Base-by-base conservation (phyloP, 1,140 invertebrate genomes). In the Phymastichus coffea region DNA sequence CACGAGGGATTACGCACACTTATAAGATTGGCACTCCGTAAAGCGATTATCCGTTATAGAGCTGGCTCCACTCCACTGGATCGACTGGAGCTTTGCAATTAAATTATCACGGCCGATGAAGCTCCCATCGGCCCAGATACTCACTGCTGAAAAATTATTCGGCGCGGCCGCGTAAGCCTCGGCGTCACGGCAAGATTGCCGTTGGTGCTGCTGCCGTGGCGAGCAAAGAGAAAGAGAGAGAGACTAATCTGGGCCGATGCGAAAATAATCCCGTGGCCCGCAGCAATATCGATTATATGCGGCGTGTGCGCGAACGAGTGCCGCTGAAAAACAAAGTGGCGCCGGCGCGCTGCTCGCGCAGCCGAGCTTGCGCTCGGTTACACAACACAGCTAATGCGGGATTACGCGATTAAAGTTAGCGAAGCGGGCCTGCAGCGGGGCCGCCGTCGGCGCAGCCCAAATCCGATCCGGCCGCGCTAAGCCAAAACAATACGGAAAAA, bases 401-500 rank as follows among this genome's bases (percentile, higher is more conserved):
- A 51, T 58, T 58, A 49, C 37, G 17, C 33, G 55, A 41, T 57
- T 57, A 51, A 43, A 51, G 17, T 33, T 48, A 30, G 15, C 40
- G 23, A 20, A n/a, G 10, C 28, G 40, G n/a, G n/a, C n/a, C n/a
- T n/a, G n/a, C 17, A 17, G n/a, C 12, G 22, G 41, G 9, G 6
- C 22, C 15, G 23, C n/a, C n/a, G n/a, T 41, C 35, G 54, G 38
- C 47, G 9, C 7, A 17, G 19, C 3, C 8, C 4, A 35, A 17
- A 51, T 37, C 33, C 10, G 33, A 51, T 35, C 12, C 51, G 23
- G 49, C 37, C 49, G 6, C 28, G 28, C 28, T 33, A 33, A 33
- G 28, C 6, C 28, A 12, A 63, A 70, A 68, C 67, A 70, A 74
- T 71, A 68, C 66, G 63, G 61, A 61, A 70, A 53, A 71, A 74